Conservation (phyloP, 2,888 invertebrate genomes). For the Aleiodes testaceus region DNA sequence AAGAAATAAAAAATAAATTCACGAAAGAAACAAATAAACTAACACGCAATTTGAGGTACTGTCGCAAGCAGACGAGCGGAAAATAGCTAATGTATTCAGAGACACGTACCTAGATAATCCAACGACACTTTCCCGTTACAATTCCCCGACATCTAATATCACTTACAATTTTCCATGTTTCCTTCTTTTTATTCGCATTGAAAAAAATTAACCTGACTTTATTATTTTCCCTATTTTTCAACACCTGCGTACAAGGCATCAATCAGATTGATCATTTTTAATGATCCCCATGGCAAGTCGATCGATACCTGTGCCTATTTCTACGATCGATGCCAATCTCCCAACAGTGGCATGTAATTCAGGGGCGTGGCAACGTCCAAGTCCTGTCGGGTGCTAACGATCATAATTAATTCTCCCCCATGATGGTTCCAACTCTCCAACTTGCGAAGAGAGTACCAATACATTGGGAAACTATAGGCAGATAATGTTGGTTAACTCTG, state of each 20-base stretch:
- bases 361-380: conserved; percentile 51
- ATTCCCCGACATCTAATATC: conserved; percentile 23
- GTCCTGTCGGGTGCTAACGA: conserved; percentile 51
- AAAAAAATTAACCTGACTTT: too few relatives aligned
- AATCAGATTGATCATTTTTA: conserved; percentile 15
- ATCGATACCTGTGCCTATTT: conserved; percentile 28
- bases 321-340: conserved; percentile 32
- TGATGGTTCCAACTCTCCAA: conserved; percentile 20
- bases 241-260: conserved; percentile 10
- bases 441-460: conserved; percentile 35
- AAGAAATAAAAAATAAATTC: background rate
- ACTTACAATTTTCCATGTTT: conserved; percentile 39
- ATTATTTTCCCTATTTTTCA: conserved; percentile 35
- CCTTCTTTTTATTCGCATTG: conserved; percentile 43
- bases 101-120: conserved; percentile 1
- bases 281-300: conserved; percentile 16
- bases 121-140: conserved; percentile 15
- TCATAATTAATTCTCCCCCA: conserved; percentile 49
- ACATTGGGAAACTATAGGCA: background rate
- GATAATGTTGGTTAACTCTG: background rate
- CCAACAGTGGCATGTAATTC: conserved; percentile 48
- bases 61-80: conserved; percentile 62
- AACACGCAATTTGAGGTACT: conserved; percentile 43
- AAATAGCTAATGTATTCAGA: conserved; percentile 64
- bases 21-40: too few relatives aligned